Percentiles rank a stretch among this genome's conserved stretches.
These are phyloP conservation scores for Fistularia commersonii DNA, from an alignment of 2,797 vertebrate genomes.

Conservation along the genomic window DNA sequence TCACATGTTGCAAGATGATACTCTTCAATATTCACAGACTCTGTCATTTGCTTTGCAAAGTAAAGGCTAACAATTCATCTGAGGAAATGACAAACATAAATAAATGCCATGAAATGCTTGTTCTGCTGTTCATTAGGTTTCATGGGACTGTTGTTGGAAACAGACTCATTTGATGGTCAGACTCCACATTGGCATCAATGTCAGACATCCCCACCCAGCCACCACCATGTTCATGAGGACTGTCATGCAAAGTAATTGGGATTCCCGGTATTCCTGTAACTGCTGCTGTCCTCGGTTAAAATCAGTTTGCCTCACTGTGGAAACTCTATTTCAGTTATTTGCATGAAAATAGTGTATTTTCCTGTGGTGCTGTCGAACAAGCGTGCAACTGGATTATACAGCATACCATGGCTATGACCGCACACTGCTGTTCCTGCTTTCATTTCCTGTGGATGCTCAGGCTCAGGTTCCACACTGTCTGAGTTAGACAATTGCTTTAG, in stretches of 20 bases:
- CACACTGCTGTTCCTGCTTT: slow-evolving; percentile 38
- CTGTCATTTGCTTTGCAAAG: no score
- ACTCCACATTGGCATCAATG: neutral
- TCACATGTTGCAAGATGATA: no score
- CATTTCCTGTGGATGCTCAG: slow-evolving; percentile 58
- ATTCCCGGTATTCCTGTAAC: slow-evolving; percentile 16
- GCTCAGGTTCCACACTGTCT: slow-evolving; percentile 23
- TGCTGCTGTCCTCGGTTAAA: slow-evolving; percentile 42
- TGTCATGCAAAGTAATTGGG: slow-evolving; percentile 54
- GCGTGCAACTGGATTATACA: slow-evolving; percentile 52
- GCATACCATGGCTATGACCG: slow-evolving; percentile 52
- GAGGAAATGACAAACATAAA: no score
- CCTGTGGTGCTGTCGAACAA: slow-evolving; percentile 52
- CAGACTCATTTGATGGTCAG: no score
- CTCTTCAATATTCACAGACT: no score
- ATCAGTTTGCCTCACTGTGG: slow-evolving; percentile 20
- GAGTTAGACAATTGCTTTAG: slow-evolving; percentile 16
- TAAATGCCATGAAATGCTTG: no score
- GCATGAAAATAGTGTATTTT: slow-evolving; percentile 36
- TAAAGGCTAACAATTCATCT: no score
- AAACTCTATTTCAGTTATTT: slow-evolving; percentile 23
- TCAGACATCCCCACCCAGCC: slow-evolving; percentile 15
- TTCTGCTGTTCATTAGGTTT: no score
- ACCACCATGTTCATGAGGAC: slow-evolving; percentile 35
- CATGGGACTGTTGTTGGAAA: neutral